Base-by-base conservation (phyloP, 2,888 invertebrate genomes). In the Pseudococcus viburni region DNA sequence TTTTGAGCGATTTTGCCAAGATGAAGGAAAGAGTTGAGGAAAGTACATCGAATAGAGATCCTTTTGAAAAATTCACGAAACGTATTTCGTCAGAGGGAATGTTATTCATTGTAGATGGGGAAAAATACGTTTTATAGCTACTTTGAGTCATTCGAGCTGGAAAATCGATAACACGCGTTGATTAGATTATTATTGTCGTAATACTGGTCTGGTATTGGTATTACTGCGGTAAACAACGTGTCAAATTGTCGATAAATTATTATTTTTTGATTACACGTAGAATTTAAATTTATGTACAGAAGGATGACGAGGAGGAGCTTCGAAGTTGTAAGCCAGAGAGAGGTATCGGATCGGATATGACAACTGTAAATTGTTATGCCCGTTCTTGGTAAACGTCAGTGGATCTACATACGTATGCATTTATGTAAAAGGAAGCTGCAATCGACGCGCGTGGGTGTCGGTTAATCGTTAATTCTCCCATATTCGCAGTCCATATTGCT, bases 221-320 rank as follows among this genome's bases (percentile, higher is more conserved):
- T 42, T 39, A 39, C 39, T 42, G 42, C 42, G 42, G 42, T 42
- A 42, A 42, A 42, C 64, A n/a, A 59, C 68, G 33, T 33, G 73
- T 73, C 73, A 33, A 73, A 73, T 33, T 73, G 33, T 33, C 73
- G 73, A 33, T 73, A 73, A 17, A 33, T 73, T 73, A 33, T 73
- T 64, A 9, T 73, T 33, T 3, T 73, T 73, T 15, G 33, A 33
- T 73, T 73, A 73, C 39, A 33, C 15, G 5, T 73, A 73, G 73
- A 73, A 73, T 68, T 68, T 68, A 42, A 33, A 33, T 33, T 33
- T 42, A 7, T n/a, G 8, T 51, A 51, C 48, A 68, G 22, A 73
- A 73, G 33, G 73, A 33, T 73, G 22, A 22, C 26, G 64, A 73
- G 73, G 73, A 15, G 73, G 73, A 33, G 17, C 17, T 64, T 64